A percentile compares a stretch with the other conserved stretches of the same genome.
These are phyloP conservation scores for Channallabes apus DNA, from an alignment of 2,797 vertebrate species.

Conservation along the genomic window DNA sequence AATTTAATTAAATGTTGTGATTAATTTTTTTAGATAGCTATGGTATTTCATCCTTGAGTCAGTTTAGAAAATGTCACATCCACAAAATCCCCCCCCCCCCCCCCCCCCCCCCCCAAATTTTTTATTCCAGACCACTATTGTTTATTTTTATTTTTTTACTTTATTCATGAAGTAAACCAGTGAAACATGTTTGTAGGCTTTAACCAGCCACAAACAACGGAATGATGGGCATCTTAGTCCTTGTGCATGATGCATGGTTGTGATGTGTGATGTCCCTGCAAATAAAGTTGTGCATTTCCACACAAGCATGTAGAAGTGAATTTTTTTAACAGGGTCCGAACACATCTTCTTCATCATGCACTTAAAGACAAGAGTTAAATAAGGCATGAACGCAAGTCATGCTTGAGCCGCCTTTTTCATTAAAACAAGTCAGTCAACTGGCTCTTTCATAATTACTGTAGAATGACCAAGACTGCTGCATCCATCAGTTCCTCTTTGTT, in stretches of 20 bases:
- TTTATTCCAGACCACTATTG: neutral
- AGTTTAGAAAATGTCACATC: neutral
- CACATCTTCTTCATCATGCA: neutral
- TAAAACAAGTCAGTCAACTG: constrained; percentile 3
- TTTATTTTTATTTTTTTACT: constrained; percentile 14
- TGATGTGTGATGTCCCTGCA: constrained; percentile 1
- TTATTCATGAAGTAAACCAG: constrained; percentile 35
- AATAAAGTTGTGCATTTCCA: constrained; percentile 16
- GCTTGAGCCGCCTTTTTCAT: neutral
- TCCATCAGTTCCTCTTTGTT: constrained; percentile 52
- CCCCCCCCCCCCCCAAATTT: too few species aligned
- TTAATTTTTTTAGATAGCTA: neutral
- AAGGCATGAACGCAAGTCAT: neutral
- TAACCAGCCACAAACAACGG: neutral
- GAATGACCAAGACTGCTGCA: constrained; percentile 48
- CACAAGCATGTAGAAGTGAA: neutral
- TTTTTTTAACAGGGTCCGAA: neutral
- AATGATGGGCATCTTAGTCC: constrained; percentile 34
- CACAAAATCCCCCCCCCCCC: too few species aligned
- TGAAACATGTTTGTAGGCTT: constrained; percentile 35
- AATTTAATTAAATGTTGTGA: too few species aligned
- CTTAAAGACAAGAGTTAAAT: neutral
- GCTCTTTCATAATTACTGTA: constrained; percentile 63
- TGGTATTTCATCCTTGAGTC: neutral
- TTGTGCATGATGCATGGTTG: neutral